A percentile compares a stretch with the other conserved stretches of the same genome.
Evolutionary conservation across 1,140 invertebrate genomes (phyloP).

Genomic region (Scaptomyza hsui): DNA sequence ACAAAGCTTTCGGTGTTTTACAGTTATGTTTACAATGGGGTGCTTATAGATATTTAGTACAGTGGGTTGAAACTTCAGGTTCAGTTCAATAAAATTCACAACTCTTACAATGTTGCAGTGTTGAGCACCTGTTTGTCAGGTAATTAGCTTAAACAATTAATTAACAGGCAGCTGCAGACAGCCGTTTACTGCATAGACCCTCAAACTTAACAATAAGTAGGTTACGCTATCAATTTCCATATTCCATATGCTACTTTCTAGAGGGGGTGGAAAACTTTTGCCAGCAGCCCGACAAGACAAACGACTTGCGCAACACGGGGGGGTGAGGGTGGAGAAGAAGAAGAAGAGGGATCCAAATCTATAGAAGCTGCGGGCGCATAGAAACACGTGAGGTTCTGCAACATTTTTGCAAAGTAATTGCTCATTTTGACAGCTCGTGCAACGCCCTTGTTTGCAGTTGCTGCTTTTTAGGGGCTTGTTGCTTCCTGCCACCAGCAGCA

Average conservation of each 20-base stretch:
- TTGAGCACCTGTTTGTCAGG: conserved; percentile 28
- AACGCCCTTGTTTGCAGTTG: conserved; percentile 75
- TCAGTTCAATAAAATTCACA: neutral
- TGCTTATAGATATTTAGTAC: no score
- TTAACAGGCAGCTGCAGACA: conserved; percentile 43
- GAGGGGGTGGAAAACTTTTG: conserved; percentile 42
- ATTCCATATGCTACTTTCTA: conserved; percentile 53
- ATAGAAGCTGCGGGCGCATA: conserved; percentile 29
- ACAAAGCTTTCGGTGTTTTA: no score
- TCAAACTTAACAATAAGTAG: conserved; percentile 37
- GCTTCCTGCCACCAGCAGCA: conserved; percentile 73
- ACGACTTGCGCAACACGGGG: conserved; percentile 58
- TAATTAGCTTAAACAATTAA: conserved; percentile 42
- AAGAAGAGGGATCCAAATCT: neutral
- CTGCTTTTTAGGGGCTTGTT: conserved; percentile 57
- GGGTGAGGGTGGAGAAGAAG: neutral
- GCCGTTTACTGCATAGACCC: conserved; percentile 46
- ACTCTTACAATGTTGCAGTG: neutral
- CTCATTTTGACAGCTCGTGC: conserved; percentile 80
- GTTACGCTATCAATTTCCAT: conserved; percentile 66
- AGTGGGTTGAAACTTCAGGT: no score
- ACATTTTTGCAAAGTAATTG: conserved; percentile 82
- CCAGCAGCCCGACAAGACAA: conserved; percentile 54
- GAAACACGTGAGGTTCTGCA: conserved; percentile 76
- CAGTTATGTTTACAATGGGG: no score